Evolutionary conservation across 2,113 vertebrate species (phyloP), one percentile per base, ranked within the genome.

Genomic region (Leucopsar rothschildi): DNA sequence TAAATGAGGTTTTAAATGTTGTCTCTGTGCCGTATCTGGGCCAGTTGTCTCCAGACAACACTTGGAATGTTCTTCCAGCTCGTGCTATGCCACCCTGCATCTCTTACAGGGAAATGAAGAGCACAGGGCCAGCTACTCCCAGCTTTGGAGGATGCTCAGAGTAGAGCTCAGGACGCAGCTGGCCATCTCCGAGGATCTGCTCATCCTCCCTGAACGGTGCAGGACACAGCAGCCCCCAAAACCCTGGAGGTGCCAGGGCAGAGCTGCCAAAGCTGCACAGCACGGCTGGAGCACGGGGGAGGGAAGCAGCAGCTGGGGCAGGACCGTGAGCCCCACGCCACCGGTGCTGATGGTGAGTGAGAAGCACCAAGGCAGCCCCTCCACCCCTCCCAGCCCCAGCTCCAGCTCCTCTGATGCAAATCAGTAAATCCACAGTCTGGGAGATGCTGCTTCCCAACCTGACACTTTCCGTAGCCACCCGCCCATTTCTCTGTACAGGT

Each of bases 1-100:
- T 96, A 98, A 98, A 98, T 97, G 96, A 98, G 97, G 96, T 97
- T 98, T 97, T 96, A 93, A 97, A 77, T 76, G 96, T 96, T 95
- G 97, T 95, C 96, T 98, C 94, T 31, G 60, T n/a, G 65, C 96
- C 27, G 39, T 93, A 94, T 96, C 97, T 88, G 90, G 96, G 93
- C 93, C 60, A 82, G 94, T 53, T 96, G 97, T 97, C 98, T 98
- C 97, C 96, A 97, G 97, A 97, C 97, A 96, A 88, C 97, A 77
- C 97, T 96, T 69, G 27, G 55, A 14, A 22, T 76, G 90, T 87
- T 96, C 81, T 49, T 55, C 31, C 90, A 68, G 94, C 95, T 91
- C 29, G 2, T 3, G 11, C 18, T 15, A 10, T 52, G 17, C 78
- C 57, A 50, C 72, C 81, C 78, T 17, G 57, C 68, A 68, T 93